Evolutionary conservation across 1,140 invertebrate genomes (phyloP).

Genomic region (Pygmarrhopalites habei): DNA sequence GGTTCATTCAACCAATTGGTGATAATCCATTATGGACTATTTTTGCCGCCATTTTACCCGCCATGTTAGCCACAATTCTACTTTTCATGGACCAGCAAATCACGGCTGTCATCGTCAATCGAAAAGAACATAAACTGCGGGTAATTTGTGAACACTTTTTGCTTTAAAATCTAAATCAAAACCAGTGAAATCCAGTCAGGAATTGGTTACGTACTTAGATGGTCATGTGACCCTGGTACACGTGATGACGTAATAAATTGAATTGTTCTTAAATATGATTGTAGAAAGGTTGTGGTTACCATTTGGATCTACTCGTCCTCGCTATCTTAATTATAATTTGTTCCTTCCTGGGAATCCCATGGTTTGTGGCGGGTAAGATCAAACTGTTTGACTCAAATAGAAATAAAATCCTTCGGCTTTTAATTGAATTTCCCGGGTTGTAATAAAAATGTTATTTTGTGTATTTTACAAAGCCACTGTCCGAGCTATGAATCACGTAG

Average conservation of each 20-base stretch:
- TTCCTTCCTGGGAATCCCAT: slow-evolving; percentile 87
- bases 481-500: slow-evolving; percentile 96
- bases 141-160: too few species aligned
- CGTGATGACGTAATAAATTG: too few species aligned
- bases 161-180: neutral
- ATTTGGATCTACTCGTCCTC: slow-evolving; percentile 89
- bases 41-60: slow-evolving; percentile 74
- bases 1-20: slow-evolving; percentile 74
- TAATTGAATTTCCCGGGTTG: slow-evolving; percentile 21
- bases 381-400: too few species aligned
- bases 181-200: neutral
- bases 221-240: too few species aligned
- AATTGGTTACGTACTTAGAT: too few species aligned
- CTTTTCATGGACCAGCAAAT: slow-evolving; percentile 99
- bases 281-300: slow-evolving; percentile 93
- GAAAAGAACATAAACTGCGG: slow-evolving; percentile 90
- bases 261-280: slow-evolving; percentile 15
- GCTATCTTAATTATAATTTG: slow-evolving; percentile 83
- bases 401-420: slow-evolving; percentile 41
- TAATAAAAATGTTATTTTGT: neutral
- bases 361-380: slow-evolving; percentile 65
- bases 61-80: slow-evolving; percentile 90
- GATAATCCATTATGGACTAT: slow-evolving; percentile 79
- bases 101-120: slow-evolving; percentile 95
- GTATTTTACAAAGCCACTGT: too few species aligned